Conservation (phyloP, 2,797 vertebrate species). For the Vireo griseus region DNA sequence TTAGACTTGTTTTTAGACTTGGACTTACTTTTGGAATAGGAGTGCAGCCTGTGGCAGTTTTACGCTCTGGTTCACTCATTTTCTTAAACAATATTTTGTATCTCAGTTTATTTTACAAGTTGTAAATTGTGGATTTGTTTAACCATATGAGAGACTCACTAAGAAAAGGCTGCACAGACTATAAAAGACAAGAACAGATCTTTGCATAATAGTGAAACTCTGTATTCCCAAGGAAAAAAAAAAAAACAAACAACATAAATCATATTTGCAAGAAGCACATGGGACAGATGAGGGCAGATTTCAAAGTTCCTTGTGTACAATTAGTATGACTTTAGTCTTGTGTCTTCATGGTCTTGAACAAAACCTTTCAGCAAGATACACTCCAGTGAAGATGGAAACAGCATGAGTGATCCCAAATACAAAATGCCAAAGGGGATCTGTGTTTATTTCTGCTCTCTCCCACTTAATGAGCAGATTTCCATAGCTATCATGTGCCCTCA, state of each 20-base stretch:
- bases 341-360: not conserved
- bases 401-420: not conserved
- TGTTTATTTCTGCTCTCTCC: not conserved
- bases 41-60: not conserved
- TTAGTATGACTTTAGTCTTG: not conserved
- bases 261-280: not conserved
- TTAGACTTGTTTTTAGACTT: not conserved
- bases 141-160: fast-evolving
- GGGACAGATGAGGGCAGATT: not conserved
- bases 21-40: not conserved
- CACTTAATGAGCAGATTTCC: not conserved
- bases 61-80: not conserved
- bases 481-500: not conserved
- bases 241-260: no score
- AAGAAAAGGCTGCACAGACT: not conserved
- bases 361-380: not conserved
- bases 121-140: not conserved
- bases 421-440: not conserved
- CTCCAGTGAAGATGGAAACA: not conserved
- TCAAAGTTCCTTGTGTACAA: not conserved
- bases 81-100: not conserved
- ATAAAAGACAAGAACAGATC: not conserved
- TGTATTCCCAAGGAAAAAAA: not conserved
- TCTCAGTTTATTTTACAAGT: not conserved
- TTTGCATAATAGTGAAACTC: not conserved